phyloP scores from a whole-genome alignment of 1,140 invertebrate species.

The Drosophila serrata region DNA sequence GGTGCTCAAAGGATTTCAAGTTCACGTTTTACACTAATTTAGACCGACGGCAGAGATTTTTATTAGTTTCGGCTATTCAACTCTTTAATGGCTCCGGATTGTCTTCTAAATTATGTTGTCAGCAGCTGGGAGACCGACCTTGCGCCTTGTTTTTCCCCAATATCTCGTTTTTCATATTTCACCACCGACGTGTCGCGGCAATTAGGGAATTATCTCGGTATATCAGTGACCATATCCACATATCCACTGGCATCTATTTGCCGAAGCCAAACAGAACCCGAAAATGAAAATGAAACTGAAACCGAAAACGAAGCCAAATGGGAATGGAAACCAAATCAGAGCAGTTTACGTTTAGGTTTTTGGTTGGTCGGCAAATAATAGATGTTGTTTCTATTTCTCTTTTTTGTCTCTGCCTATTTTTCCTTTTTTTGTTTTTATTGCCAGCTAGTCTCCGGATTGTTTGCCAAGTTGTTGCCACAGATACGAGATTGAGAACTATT shows the following conservation, averaged over 20 bases:
- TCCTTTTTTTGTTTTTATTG: conserved; percentile 44
- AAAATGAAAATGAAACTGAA: conserved; percentile 39
- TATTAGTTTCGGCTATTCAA: conserved; percentile 48
- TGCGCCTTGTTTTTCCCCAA: conserved; percentile 21
- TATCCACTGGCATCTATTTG: conserved; percentile 46
- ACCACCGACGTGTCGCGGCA: conserved; percentile 32
- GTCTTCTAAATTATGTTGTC: conserved; percentile 71
- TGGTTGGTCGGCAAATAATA: conserved; percentile 71
- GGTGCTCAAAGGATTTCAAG: conserved; percentile 83
- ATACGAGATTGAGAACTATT: conserved; percentile 64
- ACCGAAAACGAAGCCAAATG: conserved; percentile 34
- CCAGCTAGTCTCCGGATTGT: conserved; percentile 62
- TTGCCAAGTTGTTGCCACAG: conserved; percentile 67
- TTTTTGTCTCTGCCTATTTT: conserved; percentile 23
- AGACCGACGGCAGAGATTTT: conserved; percentile 36
- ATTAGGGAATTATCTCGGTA: conserved; percentile 57
- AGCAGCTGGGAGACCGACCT: conserved; percentile 61
- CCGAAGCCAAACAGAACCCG: conserved; percentile 35
- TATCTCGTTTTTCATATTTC: conserved; percentile 34
- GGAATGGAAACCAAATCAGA: conserved; percentile 63
- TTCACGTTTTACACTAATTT: conserved; percentile 78
- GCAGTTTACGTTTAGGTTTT: conserved; percentile 74
- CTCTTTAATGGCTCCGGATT: conserved; percentile 72
- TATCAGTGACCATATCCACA: conserved; percentile 42
- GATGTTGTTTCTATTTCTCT: conserved; percentile 45